Percentiles rank a stretch among this genome's conserved stretches.
Conservation (phyloP, 2,797 vertebrate genomes). For the Anableps anableps region DNA sequence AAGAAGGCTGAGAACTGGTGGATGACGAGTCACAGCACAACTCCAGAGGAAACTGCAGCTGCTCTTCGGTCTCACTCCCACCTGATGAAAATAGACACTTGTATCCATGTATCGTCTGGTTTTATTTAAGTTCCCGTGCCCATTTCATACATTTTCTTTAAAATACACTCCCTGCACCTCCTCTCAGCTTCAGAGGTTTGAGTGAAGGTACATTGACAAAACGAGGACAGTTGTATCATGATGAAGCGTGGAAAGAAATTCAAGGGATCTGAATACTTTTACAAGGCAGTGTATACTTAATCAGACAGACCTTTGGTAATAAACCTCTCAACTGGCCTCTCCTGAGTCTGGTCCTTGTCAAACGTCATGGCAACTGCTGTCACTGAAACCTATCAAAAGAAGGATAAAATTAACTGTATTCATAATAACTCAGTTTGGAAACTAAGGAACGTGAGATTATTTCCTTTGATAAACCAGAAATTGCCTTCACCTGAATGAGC, state of each 20-base stretch:
- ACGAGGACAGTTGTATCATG: background rate
- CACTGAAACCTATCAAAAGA: slow-evolving; percentile 87
- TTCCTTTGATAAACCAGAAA: background rate
- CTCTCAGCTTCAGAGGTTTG: background rate
- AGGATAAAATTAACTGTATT: background rate
- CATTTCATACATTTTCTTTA: background rate
- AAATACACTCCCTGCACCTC: background rate
- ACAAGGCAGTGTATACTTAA: background rate
- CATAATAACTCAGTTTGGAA: background rate
- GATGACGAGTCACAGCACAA: slow-evolving; percentile 87
- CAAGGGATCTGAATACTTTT: background rate
- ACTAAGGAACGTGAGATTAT: background rate
- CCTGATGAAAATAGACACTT: slow-evolving; percentile 65
- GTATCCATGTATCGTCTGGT: background rate
- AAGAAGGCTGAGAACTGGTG: slow-evolving; percentile 80
- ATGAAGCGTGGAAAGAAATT: background rate
- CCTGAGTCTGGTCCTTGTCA: slow-evolving; percentile 91
- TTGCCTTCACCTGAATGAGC: slow-evolving; percentile 88
- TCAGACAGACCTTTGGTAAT: slow-evolving; percentile 84
- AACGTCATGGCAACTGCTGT: slow-evolving; percentile 97
- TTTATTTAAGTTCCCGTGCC: too few species aligned
- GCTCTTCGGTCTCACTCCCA: slow-evolving; percentile 90
- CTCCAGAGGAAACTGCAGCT: slow-evolving; percentile 94
- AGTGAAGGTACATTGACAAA: background rate
- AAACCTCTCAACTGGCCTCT: slow-evolving; percentile 84